Evolutionary conservation across 2,113 vertebrate genomes (phyloP), one percentile per base, ranked within the genome.

Genomic region (Cephalopholis sonnerati): DNA sequence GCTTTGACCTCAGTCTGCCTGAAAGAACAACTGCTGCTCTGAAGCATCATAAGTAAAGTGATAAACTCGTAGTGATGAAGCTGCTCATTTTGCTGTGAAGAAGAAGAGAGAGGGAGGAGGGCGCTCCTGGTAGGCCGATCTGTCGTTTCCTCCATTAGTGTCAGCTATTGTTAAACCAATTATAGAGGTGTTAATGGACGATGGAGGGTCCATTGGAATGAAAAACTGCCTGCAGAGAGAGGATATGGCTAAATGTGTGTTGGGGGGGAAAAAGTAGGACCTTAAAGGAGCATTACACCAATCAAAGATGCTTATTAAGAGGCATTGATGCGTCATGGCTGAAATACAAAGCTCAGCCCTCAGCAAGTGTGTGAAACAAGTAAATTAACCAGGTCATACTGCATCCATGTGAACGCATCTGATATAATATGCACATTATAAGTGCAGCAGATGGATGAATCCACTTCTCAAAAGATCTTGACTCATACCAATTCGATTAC

Each of bases 161-260:
- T 84, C 77, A 82, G 81, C 93, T 62, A 75, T 95, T 95, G 95
- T 96, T 93, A 91, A 88, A 77, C 81, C 92, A 94, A 93, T 96
- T 93, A 94, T 70, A 88, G 90, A 93, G 93, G 94, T 95, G 95
- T 94, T 95, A 95, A 96, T 96, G 93, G 92, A 77, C 74, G 85
- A 7, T 41, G 70, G 64, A 55, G 8, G 74, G 6, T 6, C 51
- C 32, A 80, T 82, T 88, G 88, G 81, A 41, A 77, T 90, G 83
- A 87, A 72, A 82, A 87, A 32, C 66, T 57, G 27, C 71, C 89
- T 74, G 71, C 88, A 59, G 83, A 72, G 81, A 71, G 53, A 61
- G 83, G 68, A 90, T 83, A 27, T 84, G 72, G 25, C 36, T 48
- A 51, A 65, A 78, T 78, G 80, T 80, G 65, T 20, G 79, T 66